phyloP scores from a whole-genome alignment of 2,113 vertebrate genomes.

The Aptenodytes forsteri region DNA sequence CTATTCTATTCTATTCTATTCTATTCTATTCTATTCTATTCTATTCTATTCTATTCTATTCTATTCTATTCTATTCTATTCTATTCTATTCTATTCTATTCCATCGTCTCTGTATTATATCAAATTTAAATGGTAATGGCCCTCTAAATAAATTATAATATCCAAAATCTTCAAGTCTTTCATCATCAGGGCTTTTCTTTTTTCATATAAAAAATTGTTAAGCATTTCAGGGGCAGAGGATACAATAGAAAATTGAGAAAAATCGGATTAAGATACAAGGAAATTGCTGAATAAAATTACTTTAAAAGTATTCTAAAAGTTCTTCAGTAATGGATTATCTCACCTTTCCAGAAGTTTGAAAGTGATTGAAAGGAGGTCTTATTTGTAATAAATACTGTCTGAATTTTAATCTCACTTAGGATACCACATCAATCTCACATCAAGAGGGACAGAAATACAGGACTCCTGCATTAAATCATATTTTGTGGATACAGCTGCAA shows the following conservation, averaged over 20 bases:
- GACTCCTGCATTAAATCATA: neutral
- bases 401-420: conserved; percentile 33
- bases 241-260: neutral
- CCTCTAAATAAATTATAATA: neutral
- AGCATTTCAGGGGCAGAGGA: neutral
- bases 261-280: neutral
- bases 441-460: neutral
- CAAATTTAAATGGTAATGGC: neutral
- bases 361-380: conserved; percentile 1
- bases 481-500: neutral
- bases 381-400: neutral
- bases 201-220: neutral
- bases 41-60: neutral
- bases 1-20: too few species aligned
- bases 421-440: neutral
- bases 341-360: neutral
- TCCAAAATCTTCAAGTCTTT: neutral
- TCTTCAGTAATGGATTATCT: conserved; percentile 2
- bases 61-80: neutral
- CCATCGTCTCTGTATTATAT: neutral
- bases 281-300: neutral
- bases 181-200: neutral
- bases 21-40: neutral
- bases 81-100: neutral
- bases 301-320: neutral